These are phyloP conservation scores for Mallateleia sp. DNA, from an alignment of 2,888 invertebrate species.

Conservation along the genomic window DNA sequence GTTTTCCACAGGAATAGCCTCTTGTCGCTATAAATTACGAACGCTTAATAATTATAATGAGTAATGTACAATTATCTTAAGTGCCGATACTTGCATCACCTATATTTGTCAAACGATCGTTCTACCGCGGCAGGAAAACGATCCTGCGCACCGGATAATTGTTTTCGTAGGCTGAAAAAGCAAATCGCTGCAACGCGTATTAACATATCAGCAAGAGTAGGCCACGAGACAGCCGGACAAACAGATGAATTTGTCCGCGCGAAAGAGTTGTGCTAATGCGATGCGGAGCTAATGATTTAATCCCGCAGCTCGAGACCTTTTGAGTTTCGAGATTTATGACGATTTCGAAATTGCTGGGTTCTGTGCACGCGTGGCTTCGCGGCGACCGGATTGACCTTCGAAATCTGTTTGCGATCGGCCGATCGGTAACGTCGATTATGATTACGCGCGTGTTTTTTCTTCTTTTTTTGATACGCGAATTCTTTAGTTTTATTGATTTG, in stretches of 20 bases:
- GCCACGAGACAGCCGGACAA: constrained; percentile 47
- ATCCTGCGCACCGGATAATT: constrained; percentile 26
- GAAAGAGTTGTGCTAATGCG: constrained; percentile 58
- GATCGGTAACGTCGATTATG: constrained; percentile 43
- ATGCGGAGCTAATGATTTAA: constrained; percentile 67
- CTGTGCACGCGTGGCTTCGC: constrained; percentile 47
- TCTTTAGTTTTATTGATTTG: too few relatives aligned
- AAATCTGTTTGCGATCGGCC: constrained; percentile 56
- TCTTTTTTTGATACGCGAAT: too few relatives aligned
- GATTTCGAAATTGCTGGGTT: constrained; percentile 69
- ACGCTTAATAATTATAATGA: constrained; percentile 71
- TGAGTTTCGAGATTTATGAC: constrained; percentile 70
- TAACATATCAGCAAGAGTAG: constrained; percentile 60
- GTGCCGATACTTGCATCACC: constrained; percentile 52
- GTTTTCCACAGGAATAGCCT: constrained; percentile 65
- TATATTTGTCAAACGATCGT: constrained; percentile 39
- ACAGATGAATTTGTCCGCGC: constrained; percentile 60
- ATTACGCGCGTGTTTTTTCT: constrained; percentile 40
- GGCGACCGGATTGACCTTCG: constrained; percentile 65
- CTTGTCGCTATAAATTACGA: constrained; percentile 70
- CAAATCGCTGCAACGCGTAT: neutral
- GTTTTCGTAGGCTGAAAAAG: constrained; percentile 30
- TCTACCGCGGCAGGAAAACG: constrained; percentile 11
- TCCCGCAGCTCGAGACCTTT: constrained; percentile 71
- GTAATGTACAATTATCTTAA: constrained; percentile 63